Evolutionary conservation across 2,797 vertebrate genomes (phyloP), one percentile per base, ranked within the genome.

Genomic region (Poecilia velifera): DNA sequence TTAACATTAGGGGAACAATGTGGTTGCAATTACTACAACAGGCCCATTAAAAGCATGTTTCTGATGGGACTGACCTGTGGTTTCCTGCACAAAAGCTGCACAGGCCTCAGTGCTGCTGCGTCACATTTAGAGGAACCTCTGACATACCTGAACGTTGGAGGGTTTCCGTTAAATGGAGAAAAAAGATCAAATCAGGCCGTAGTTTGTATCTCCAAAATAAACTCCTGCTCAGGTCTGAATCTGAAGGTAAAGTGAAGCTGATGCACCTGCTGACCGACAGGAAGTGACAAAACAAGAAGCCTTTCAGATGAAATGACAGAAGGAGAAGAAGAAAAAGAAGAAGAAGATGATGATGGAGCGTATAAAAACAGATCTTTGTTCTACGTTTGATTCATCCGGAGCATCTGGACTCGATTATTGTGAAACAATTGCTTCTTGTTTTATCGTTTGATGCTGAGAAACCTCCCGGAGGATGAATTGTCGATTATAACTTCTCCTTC

Each of bases 31-130:
- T 76, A 76, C n/a, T 34, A 10, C 18, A 62, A 46, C 39, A 6
- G 14, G 55, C 41, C 41, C 45, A 59, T 59, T 62, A 76, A 46
- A 64, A 31, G 57, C 10, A 47, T 22, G 55, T 76, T 64, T 64
- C 57, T 62, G 57, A 64, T 12, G 18, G 57, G 74, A 25, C 25
- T 62, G 74, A 76, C 43, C 74, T 46, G 57, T 53, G 36, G 43
- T 64, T 76, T 76, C 74, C 74, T 62, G 57, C 74, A 75, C 31
- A 18, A 64, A 64, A 1, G 59, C 34, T 36, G 59, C 59, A 10
- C 74, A 62, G n/a, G 39, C 36, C n/a, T 46, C 16, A 28, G 4
- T 6, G 3, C 51, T 14, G 25, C 62, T 41, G 6, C 64, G 18
- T 3, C 6, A 22, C 18, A 6, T 25, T 43, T n/a, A 70, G 9